Percentiles rank a stretch among this genome's conserved stretches.
Evolutionary conservation across 2,888 invertebrate genomes (phyloP).

Genomic region (Horisme vitalbata): DNA sequence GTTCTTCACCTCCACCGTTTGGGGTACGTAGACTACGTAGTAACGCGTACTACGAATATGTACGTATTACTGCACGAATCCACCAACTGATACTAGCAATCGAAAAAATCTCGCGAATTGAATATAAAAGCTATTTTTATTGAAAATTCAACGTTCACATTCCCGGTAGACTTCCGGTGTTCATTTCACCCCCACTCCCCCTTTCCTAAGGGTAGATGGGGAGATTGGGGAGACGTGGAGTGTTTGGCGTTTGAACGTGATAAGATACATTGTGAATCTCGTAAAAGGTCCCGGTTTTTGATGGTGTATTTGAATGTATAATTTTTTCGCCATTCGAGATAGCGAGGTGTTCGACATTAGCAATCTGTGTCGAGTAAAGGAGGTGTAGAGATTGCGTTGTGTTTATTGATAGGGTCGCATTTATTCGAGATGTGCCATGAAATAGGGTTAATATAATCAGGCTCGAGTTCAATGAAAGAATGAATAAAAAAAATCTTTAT

Average conservation of each 20-base stretch:
- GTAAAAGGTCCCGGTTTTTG: constrained; percentile 5
- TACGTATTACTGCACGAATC: too few species aligned
- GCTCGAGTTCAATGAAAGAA: too few species aligned
- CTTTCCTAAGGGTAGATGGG: background rate
- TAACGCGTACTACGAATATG: too few species aligned
- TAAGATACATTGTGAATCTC: constrained; percentile 15
- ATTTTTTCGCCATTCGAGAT: constrained; percentile 3
- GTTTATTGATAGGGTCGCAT: too few species aligned
- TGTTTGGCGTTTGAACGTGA: constrained; percentile 18
- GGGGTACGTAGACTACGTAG: too few species aligned
- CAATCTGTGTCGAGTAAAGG: background rate
- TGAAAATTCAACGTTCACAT: constrained; percentile 38
- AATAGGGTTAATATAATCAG: too few species aligned
- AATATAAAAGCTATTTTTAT: constrained; percentile 35
- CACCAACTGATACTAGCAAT: constrained; percentile 1
- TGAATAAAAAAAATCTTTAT: too few species aligned
- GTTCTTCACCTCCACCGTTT: too few species aligned
- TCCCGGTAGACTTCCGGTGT: constrained; percentile 21
- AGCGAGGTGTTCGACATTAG: background rate
- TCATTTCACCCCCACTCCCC: constrained; percentile 8
- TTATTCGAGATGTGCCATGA: too few species aligned
- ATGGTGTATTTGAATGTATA: constrained; percentile 13
- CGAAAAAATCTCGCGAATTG: constrained; percentile 11
- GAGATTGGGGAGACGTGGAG: constrained; percentile 4
- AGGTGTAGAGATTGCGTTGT: too few species aligned